Conservation (phyloP, 2,113 vertebrate species). For the Thinocorus orbignyianus region DNA sequence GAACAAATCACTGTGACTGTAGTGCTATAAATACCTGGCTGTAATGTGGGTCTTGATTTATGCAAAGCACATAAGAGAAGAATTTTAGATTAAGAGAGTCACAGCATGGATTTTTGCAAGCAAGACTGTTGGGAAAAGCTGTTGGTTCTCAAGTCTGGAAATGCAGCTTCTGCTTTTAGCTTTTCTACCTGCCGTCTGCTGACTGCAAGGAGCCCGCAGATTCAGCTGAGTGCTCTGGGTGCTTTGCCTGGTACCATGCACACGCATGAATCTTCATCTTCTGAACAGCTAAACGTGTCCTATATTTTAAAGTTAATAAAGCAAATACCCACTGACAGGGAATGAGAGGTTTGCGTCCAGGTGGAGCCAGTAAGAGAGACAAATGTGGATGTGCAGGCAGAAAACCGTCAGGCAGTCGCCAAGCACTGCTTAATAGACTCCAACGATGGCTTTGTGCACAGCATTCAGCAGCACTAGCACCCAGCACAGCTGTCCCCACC, state of each 20-base stretch:
- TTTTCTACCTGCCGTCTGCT: neutral
- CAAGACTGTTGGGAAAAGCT: neutral
- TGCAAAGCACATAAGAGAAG: neutral
- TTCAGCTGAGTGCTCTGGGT: neutral
- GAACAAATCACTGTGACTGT: neutral
- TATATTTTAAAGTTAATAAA: constrained; percentile 14
- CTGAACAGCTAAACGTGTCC: neutral
- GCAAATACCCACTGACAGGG: neutral
- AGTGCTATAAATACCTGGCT: neutral
- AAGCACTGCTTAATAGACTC: neutral
- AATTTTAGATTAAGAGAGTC: neutral
- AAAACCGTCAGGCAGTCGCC: neutral
- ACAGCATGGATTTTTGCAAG: neutral
- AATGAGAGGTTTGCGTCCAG: neutral
- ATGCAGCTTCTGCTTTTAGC: neutral
- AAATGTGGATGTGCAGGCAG: neutral
- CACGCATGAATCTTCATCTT: neutral
- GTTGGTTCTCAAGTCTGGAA: neutral
- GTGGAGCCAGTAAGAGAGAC: neutral
- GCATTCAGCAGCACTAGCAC: neutral
- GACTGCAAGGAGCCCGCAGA: neutral
- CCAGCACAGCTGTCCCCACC: neutral
- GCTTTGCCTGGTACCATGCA: neutral
- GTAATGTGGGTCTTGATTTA: neutral
- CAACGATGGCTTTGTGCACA: neutral